Conservation (phyloP, 1,140 invertebrate species). For the Onthophagus taurus region DNA sequence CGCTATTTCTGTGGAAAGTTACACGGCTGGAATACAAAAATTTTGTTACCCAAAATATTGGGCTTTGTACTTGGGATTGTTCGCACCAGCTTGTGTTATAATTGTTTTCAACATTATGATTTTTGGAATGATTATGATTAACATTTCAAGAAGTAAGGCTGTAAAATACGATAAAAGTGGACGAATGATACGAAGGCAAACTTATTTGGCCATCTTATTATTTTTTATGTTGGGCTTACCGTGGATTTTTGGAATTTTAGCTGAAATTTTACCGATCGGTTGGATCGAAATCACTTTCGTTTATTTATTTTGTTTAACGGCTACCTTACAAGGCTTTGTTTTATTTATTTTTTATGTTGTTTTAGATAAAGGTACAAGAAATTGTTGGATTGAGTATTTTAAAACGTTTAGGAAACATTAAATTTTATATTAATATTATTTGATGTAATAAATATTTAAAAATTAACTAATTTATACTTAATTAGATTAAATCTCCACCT, state of each 20-base stretch:
- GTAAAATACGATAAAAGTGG: constrained; percentile 40
- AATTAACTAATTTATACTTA: too few relatives aligned
- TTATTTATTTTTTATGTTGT: constrained; percentile 44
- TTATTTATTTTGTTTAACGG: constrained; percentile 44
- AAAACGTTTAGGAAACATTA: too few relatives aligned
- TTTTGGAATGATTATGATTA: constrained; percentile 45
- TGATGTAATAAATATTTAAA: too few relatives aligned
- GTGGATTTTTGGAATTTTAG: constrained; percentile 53
- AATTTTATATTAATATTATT: too few relatives aligned
- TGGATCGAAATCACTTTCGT: constrained; percentile 39
- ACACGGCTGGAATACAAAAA: constrained; percentile 27
- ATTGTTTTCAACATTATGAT: constrained; percentile 44
- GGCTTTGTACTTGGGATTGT: constrained; percentile 41
- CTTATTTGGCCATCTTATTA: constrained; percentile 46
- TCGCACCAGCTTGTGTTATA: constrained; percentile 46
- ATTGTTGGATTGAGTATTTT: constrained; percentile 35
- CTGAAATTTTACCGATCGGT: constrained; percentile 32
- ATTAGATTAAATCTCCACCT: too few relatives aligned
- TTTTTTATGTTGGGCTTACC: constrained; percentile 52
- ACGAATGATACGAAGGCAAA: constrained; percentile 42
- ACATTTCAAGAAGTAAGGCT: constrained; percentile 41
- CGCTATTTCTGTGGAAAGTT: constrained; percentile 39
- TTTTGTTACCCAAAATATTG: constrained; percentile 49
- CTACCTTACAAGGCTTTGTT: constrained; percentile 43
- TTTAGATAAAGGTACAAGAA: constrained; percentile 43